Conservation (phyloP, 2,797 vertebrate genomes). For the Diplodus puntazzo region DNA sequence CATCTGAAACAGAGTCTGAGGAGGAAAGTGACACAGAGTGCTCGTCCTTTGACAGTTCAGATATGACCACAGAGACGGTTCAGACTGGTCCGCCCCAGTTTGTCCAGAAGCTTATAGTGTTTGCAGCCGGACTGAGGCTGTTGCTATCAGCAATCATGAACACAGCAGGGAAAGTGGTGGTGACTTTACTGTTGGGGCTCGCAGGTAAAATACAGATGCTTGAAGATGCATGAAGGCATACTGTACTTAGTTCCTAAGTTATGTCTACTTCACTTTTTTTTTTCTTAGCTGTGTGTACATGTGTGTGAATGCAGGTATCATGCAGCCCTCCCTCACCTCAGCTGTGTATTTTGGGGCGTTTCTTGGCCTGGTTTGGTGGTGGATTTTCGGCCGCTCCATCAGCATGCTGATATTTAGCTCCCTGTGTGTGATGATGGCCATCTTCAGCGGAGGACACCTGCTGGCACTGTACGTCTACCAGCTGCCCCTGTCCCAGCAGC, state of each 20-base stretch:
- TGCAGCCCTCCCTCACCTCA: slow-evolving; percentile 87
- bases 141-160: slow-evolving; percentile 83
- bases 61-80: slow-evolving; percentile 54
- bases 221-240: not conserved
- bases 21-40: slow-evolving; percentile 77
- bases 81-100: slow-evolving; percentile 74
- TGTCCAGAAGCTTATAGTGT: slow-evolving; percentile 82
- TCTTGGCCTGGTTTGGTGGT: slow-evolving; percentile 87
- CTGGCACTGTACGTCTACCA: slow-evolving; percentile 88
- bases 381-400: slow-evolving; percentile 83
- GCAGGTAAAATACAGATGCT: slow-evolving; percentile 81
- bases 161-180: slow-evolving; percentile 84
- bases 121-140: slow-evolving; percentile 80
- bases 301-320: slow-evolving; percentile 74
- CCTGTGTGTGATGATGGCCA: slow-evolving; percentile 86
- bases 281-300: slow-evolving; percentile 4
- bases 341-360: slow-evolving; percentile 86
- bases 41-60: slow-evolving; percentile 79
- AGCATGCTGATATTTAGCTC: slow-evolving; percentile 84
- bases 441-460: slow-evolving; percentile 87
- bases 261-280: not conserved
- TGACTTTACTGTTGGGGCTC: slow-evolving; percentile 85
- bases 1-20: slow-evolving; percentile 81
- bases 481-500: slow-evolving; percentile 83
- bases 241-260: not conserved